Percentiles rank a stretch among this genome's conserved stretches.
phyloP scores from a whole-genome alignment of 2,888 invertebrate species.

The Trachelus iudaicus region DNA sequence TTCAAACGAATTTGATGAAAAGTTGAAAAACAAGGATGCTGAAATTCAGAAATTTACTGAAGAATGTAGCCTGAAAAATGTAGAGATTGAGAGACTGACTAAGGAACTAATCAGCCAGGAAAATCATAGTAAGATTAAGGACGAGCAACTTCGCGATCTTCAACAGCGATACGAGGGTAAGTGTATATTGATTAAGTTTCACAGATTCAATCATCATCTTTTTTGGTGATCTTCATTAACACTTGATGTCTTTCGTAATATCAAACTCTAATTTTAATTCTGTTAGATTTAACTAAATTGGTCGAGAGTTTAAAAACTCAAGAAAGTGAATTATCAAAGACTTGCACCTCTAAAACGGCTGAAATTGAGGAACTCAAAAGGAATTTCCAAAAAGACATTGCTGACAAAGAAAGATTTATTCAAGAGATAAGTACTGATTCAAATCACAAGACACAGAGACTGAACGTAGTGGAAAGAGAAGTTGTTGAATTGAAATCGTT shows the following conservation, averaged over 20 bases:
- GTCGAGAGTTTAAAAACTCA: constrained; percentile 70
- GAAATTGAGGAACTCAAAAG: constrained; percentile 53
- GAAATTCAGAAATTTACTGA: constrained; percentile 68
- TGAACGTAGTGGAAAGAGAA: constrained; percentile 52
- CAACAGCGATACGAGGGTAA: constrained; percentile 52
- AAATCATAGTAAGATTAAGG: constrained; percentile 64
- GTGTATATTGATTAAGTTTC: neutral
- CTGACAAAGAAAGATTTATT: constrained; percentile 48
- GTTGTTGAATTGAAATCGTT: constrained; percentile 47
- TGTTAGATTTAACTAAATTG: constrained; percentile 70
- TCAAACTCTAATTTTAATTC: neutral
- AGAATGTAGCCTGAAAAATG: constrained; percentile 68
- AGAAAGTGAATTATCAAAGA: constrained; percentile 68
- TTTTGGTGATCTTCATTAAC: neutral
- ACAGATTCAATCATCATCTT: neutral
- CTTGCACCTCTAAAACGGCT: constrained; percentile 41
- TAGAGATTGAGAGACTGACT: constrained; percentile 68
- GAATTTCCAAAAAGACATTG: constrained; percentile 53
- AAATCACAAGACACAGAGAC: constrained; percentile 42
- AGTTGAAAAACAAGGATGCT: constrained; percentile 68
- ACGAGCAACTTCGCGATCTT: constrained; percentile 65
- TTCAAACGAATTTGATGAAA: constrained; percentile 61
- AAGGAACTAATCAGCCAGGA: constrained; percentile 68
- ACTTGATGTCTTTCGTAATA: neutral
- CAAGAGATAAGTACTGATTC: constrained; percentile 47